Evolutionary conservation across 1,140 invertebrate genomes (phyloP).

Genomic region (Aphelinus atriplicis): DNA sequence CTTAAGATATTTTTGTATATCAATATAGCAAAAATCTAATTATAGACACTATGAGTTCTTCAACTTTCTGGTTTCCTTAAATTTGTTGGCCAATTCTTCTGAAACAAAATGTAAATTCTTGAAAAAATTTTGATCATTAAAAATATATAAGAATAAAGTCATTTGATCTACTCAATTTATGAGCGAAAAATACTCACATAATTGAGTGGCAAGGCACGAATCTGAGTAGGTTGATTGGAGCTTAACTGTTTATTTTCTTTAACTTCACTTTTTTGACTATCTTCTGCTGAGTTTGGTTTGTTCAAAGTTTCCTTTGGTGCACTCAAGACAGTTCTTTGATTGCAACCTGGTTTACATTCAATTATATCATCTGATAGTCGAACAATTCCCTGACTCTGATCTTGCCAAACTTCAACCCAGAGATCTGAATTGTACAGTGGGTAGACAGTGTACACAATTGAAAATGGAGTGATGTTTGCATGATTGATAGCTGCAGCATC

Average conservation of each 20-base stretch:
- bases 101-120: slow-evolving; percentile 12
- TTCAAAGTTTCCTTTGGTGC: slow-evolving; percentile 19
- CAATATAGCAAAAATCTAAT: too few species aligned
- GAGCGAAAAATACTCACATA: slow-evolving; percentile 27
- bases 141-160: too few species aligned
- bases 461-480: slow-evolving; percentile 37
- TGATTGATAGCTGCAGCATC: slow-evolving; percentile 36
- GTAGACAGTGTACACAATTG: slow-evolving; percentile 39
- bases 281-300: slow-evolving; percentile 9
- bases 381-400: slow-evolving; percentile 10
- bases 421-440: slow-evolving; percentile 44
- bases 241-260: slow-evolving; percentile 2
- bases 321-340: slow-evolving; percentile 3
- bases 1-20: too few species aligned
- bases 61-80: not conserved
- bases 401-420: slow-evolving; percentile 38
- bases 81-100: slow-evolving; percentile 37
- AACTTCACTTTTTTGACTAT: too few species aligned
- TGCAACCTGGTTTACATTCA: not conserved
- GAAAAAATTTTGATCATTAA: too few species aligned
- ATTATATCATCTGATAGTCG: slow-evolving; percentile 27
- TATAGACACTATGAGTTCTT: not conserved
- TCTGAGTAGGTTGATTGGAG: not conserved
- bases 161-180: too few species aligned
- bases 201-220: slow-evolving; percentile 6